phyloP scores from a whole-genome alignment of 2,797 vertebrate species.

The Craterocephalus amniculus region DNA sequence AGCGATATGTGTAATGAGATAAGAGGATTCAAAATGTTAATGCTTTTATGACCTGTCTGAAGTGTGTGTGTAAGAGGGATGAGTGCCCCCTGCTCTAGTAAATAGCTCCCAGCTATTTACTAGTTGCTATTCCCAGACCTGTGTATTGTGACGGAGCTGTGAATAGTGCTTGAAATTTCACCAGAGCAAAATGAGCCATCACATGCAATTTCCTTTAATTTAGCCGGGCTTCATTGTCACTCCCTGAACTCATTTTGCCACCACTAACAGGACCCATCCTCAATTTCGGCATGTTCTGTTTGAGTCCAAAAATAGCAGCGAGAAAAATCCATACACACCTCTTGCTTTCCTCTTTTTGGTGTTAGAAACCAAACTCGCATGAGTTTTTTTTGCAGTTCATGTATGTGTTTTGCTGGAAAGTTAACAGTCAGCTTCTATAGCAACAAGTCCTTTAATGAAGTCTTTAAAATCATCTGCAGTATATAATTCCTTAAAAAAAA shows the following conservation, averaged over 20 bases:
- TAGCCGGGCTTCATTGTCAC: conserved; percentile 33
- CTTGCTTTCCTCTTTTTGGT: background rate
- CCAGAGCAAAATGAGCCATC: conserved; percentile 58
- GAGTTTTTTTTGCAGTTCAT: conserved; percentile 29
- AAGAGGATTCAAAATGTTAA: conserved; percentile 21
- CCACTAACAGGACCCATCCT: conserved; percentile 17
- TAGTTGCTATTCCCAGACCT: conserved; percentile 19
- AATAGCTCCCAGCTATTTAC: conserved; percentile 27
- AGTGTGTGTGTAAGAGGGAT: conserved; percentile 14
- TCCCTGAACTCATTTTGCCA: conserved; percentile 29
- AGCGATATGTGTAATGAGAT: conserved; percentile 4
- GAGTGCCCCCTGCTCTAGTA: conserved; percentile 3
- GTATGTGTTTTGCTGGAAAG: conserved; percentile 10
- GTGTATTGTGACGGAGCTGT: conserved; percentile 40
- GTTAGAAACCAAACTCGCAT: background rate
- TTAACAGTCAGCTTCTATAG: conserved; percentile 27
- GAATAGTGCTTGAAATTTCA: conserved; percentile 53
- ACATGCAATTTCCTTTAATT: conserved; percentile 61
- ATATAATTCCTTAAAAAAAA: conserved; percentile 63
- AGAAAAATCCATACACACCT: background rate
- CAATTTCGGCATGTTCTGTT: conserved; percentile 12
- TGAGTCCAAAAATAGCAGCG: conserved; percentile 5
- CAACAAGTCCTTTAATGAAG: conserved; percentile 53
- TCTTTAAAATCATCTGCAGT: conserved; percentile 58
- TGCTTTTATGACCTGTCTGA: conserved; percentile 23